Evolutionary conservation across 2,113 vertebrate species (phyloP).

Genomic region (Elephantulus edwardii): DNA sequence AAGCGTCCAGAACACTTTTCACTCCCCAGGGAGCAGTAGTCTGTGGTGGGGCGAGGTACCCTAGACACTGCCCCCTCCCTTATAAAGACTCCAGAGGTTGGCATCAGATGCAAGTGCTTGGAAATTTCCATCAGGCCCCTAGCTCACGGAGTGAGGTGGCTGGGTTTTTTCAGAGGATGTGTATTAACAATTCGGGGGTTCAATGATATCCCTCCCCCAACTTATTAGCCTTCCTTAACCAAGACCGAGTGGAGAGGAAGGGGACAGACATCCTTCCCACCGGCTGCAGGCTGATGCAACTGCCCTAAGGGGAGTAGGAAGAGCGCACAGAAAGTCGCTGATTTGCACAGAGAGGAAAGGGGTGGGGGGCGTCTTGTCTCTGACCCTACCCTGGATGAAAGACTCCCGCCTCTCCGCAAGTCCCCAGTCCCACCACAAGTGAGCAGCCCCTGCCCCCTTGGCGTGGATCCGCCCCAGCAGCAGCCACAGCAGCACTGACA

Average conservation of each 20-base stretch:
- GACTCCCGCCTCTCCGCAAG: not conserved
- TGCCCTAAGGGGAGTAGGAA: not conserved
- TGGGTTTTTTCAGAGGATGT: not conserved
- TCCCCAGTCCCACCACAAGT: not conserved
- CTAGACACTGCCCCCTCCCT: not conserved
- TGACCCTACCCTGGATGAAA: not conserved
- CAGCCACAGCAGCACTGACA: constrained; percentile 35
- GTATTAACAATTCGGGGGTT: not conserved
- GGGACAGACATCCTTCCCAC: not conserved
- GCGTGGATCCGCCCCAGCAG: not conserved
- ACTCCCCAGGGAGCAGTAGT: not conserved
- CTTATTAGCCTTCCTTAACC: not conserved
- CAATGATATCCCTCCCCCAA: not conserved
- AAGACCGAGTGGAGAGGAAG: not conserved
- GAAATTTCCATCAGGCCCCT: constrained; percentile 59
- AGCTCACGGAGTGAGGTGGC: not conserved
- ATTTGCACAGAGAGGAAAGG: not conserved
- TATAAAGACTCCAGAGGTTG: not conserved
- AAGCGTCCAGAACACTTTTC: not conserved
- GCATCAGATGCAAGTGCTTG: not conserved
- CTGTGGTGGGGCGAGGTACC: not conserved
- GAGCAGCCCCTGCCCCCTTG: not conserved
- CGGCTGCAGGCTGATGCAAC: not conserved
- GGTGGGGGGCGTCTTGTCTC: not conserved
- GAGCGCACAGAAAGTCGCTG: not conserved